Base-by-base conservation (phyloP, 2,888 invertebrate genomes). In the Tenthredo scrophulariae region DNA sequence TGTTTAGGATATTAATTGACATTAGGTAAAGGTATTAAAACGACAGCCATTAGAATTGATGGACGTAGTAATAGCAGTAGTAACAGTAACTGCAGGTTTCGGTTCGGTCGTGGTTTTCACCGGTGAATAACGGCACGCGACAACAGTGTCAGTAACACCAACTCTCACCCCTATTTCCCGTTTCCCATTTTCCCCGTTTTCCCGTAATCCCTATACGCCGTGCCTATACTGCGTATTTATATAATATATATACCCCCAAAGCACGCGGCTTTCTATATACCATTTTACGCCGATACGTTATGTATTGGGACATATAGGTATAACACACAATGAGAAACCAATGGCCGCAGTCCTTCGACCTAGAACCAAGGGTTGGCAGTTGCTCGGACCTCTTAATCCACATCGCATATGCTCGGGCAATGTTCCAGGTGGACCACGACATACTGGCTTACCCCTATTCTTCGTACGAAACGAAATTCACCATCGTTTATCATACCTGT, bases 401-500 rank as follows among this genome's bases (percentile, higher is more conserved):
- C n/a, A 77, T 54, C 54, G 77, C 77, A 54, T 54, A 77, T 77
- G 77, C 29, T 77, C 77, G 77, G 77, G 77, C 77, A 77, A 77
- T 54, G 77, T 77, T 77, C 77, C 77, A 77, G 77, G 54, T 77
- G 77, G 77, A 77, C 77, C 54, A 77, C 50, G 29, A 54, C 29
- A 29, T 54, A 29, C 54, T 67, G 67, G 15, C 4, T 50, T 29
- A 18, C 29, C 18, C 33, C n/a, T 77, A 46, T 46, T 26, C 15
- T 29, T 50, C 0, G 0, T 26, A 33, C 29, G 67, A 67, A 15
- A 33, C 29, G 33, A 18, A 18, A 13, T 67, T 67, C 5, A 67
- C 15, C 65, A 5, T 50, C 9, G 50, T 54, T 77, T 77, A 5
- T 13, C 43, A 37, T 70, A 40, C 5, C n/a, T n/a, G n/a, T 54